Conservation (phyloP, 2,113 vertebrate genomes). For the Tragelaphus strepsiceros region DNA sequence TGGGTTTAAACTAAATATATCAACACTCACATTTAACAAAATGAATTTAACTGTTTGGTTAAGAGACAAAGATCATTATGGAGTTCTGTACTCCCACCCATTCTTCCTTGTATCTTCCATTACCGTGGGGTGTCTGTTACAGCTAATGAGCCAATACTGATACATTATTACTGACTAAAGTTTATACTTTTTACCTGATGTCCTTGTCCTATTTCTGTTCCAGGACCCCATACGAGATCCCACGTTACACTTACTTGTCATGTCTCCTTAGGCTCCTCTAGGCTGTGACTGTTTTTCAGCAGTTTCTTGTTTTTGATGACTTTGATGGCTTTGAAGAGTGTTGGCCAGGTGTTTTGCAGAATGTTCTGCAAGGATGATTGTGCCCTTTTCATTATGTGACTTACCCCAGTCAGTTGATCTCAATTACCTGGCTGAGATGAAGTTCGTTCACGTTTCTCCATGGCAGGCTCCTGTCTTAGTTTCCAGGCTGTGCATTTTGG, state of each 20-base stretch:
- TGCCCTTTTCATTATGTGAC: not conserved
- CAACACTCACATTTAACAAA: not conserved
- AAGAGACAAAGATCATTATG: not conserved
- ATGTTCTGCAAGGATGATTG: not conserved
- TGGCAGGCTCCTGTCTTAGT: not conserved
- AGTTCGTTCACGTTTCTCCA: not conserved
- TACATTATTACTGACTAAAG: not conserved
- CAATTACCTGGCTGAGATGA: not conserved
- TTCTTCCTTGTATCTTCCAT: not conserved
- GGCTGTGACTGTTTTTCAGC: not conserved
- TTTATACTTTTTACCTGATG: not conserved
- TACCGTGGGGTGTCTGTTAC: not conserved
- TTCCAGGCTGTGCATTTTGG: not conserved
- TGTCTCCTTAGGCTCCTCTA: not conserved
- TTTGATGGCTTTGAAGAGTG: not conserved
- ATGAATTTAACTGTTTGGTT: not conserved
- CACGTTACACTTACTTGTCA: not conserved
- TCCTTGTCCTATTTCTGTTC: not conserved
- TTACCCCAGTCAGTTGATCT: not conserved
- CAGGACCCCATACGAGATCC: not conserved
- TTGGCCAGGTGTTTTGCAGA: not conserved
- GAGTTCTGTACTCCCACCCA: not conserved
- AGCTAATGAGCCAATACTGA: not conserved
- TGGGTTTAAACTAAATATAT: not conserved
- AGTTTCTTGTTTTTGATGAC: not conserved